A percentile compares a stretch with the other conserved stretches of the same genome.
These are phyloP conservation scores for Patiria pectinifera DNA, from an alignment of 53 echinoderm and acorn worm genomes.

Conservation along the genomic window DNA sequence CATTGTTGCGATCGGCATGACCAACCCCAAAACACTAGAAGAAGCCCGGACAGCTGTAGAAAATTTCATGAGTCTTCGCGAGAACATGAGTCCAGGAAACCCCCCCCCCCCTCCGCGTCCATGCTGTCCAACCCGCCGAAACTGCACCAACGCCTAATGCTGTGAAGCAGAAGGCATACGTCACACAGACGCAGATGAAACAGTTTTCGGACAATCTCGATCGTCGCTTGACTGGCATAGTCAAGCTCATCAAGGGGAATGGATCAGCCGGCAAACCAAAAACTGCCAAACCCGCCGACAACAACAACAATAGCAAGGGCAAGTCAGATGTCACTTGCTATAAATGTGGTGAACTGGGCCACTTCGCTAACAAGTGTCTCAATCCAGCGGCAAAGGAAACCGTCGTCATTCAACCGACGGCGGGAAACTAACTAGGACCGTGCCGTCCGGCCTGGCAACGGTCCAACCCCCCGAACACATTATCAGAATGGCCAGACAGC, in stretches of 20 bases:
- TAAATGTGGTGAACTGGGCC: slow-evolving; percentile 59
- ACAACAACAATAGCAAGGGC: neutral
- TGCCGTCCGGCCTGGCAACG: no score
- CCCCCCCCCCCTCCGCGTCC: neutral
- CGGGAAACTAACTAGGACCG: neutral
- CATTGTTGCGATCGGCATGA: no score
- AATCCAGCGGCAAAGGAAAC: neutral
- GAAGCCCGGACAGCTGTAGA: slow-evolving; percentile 37
- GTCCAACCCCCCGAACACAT: no score
- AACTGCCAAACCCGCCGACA: no score
- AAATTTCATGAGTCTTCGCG: neutral
- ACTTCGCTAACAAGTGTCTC: neutral
- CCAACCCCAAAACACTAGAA: no score
- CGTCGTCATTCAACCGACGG: no score
- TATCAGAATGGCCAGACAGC: no score
- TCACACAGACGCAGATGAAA: slow-evolving; percentile 10
- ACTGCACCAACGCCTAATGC: neutral
- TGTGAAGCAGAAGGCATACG: neutral
- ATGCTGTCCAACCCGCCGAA: neutral
- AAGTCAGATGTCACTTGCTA: slow-evolving; percentile 20
- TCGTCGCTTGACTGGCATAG: slow-evolving; percentile 3
- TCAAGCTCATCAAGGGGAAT: slow-evolving; percentile 6
- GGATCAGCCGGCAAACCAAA: no score
- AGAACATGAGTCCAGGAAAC: neutral
- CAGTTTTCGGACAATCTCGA: slow-evolving; percentile 31